Evolutionary conservation across 2,113 vertebrate genomes (phyloP), one percentile per base, ranked within the genome.

Genomic region (Eonycteris spelaea): DNA sequence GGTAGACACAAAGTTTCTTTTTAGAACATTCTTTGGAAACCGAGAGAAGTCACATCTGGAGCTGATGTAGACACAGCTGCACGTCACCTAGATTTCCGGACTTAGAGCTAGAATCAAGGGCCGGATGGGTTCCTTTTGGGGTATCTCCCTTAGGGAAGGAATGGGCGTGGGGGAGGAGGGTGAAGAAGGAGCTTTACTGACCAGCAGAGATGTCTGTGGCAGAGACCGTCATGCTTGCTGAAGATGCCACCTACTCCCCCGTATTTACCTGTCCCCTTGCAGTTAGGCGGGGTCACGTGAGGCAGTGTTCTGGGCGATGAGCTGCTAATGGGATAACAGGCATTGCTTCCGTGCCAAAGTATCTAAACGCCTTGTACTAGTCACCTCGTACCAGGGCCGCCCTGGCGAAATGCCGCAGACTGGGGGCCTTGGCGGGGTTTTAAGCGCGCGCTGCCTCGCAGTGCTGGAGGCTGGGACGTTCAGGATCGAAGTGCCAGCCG

Each of bases 281-380:
- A 5, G 7, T 65, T 3, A 51, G 43, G 1, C 22, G 19, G 33
- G 12, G 7, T 16, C 30, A 14, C 1, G 0, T 5, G 48, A 68
- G 22, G 28, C 57, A n/a, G 51, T 8, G 24, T 30, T 70, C 5
- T 21, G 35, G 30, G 28, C 11, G 14, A 2, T 18, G 35, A 40
- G 8, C 12, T 43, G 16, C 30, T 78, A 9, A 22, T 11, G 7
- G 38, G 30, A 91, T 22, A 71, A 61, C 18, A n/a, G 2, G 15
- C 10, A 9, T 45, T 16, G 11, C n/a, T 16, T 83, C 16, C 89
- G 10, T 57, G 35, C 24, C 65, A 11, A 43, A 35, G 6, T 15
- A 15, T 43, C 35, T 38, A 24, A 71, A 57, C 28, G 7, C 28
- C 84, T 83, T 87, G 3, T 71, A 12, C 48, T 13, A 35, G 15